These are phyloP conservation scores for Salvator merianae DNA, from an alignment of 2,113 vertebrate species.

Conservation along the genomic window DNA sequence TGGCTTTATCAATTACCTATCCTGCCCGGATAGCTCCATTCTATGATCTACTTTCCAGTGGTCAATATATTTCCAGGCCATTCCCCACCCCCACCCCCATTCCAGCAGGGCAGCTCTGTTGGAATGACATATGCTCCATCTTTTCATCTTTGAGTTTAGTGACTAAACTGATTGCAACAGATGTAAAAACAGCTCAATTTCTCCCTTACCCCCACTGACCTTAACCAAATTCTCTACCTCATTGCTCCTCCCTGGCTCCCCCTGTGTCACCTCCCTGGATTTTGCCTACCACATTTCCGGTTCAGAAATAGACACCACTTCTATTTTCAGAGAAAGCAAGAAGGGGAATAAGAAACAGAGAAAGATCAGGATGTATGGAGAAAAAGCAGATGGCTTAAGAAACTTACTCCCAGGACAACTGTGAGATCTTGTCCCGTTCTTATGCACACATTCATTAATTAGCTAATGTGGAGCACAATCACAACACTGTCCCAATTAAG, in stretches of 20 bases:
- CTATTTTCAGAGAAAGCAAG: slow-evolving; percentile 53
- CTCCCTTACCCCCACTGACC: slow-evolving; percentile 26
- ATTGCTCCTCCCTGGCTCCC: slow-evolving; percentile 5
- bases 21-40: background rate
- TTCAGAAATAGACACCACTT: slow-evolving; percentile 59
- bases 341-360: slow-evolving; percentile 50
- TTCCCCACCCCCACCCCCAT: background rate
- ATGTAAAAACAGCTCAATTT: slow-evolving; percentile 13
- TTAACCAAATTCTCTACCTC: slow-evolving; percentile 12
- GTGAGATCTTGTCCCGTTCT: background rate
- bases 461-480: too few species aligned
- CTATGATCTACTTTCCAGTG: background rate
- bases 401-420: background rate
- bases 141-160: background rate
- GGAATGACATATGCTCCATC: background rate
- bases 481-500: background rate
- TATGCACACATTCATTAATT: too few species aligned
- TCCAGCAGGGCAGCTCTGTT: background rate
- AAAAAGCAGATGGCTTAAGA: background rate
- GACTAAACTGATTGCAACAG: slow-evolving; percentile 1
- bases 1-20: background rate
- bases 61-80: slow-evolving; percentile 5
- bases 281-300: slow-evolving; percentile 49
- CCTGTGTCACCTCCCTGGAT: slow-evolving; percentile 8
- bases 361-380: background rate